Evolutionary conservation across 2,113 vertebrate species (phyloP), one percentile per base, ranked within the genome.

Genomic region (Mustelus asterias): DNA sequence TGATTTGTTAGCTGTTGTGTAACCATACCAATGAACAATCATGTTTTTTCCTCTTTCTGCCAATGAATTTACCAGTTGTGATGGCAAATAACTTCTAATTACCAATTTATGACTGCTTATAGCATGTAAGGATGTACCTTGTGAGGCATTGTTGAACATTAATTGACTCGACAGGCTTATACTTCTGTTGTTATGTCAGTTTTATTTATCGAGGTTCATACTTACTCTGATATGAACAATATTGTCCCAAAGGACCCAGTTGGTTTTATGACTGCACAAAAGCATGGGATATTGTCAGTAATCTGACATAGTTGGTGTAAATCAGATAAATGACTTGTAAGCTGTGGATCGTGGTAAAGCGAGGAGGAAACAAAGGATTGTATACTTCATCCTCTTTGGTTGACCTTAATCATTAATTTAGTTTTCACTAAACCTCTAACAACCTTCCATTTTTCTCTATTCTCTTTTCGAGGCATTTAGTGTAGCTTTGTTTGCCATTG

Each of bases 111-210:
- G 65, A 69, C 65, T 44, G 14, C n/a, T 94, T 70, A 41, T 70
- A 8, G 20, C 44, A 37, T 24, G n/a, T 44, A 44, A 94, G n/a
- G 41, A 0, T 94, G 18, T 69, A 67, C 44, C 26, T 94, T 94
- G 54, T 90, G 88, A 90, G 88, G 54, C 10, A 26, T 60, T 90
- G 65, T 94, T 70, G 65, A 69, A 44, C 63, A 94, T 26, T 94
- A 94, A 94, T 67, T 69, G 93, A 37, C 67, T 48, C 44, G 93
- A 94, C 93, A 94, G 93, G 92, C 41, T 67, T 94, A n/a, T 41
- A 94, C n/a, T 41, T 94, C 33, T 69, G n/a, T 20, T 89, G 92
- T 94, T 37, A 41, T 94, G n/a, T 69, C 37, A 70, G 63, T 67
- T 94, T 41, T 69, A 94, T 70, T 94, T 41, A 94, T 94, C 60